Base-by-base conservation (phyloP, 2,888 invertebrate species). In the Daptonema setosum region DNA sequence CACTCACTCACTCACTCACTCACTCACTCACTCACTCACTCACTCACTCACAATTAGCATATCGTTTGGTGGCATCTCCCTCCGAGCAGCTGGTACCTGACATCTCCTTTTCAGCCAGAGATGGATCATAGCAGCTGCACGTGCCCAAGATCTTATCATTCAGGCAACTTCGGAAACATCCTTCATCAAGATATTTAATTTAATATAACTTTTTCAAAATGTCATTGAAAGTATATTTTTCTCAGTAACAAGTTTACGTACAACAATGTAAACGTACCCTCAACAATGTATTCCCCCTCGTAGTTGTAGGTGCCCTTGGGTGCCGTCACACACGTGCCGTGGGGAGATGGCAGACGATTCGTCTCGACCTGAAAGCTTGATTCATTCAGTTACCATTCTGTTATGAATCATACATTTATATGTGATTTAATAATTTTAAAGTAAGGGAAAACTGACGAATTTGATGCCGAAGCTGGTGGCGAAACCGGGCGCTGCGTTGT, bases 101-200 rank as follows among this genome's bases (percentile, higher is more conserved):
- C 5, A 28, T 14, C 14, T 28, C 28, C 2, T 2, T 28, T 5
- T 26, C 52, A 1, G 52, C 20, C 20, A 62, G 65, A 1, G 63
- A 57, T 1, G 67, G 67, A 56, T 67, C 66, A 57, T 63, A 65
- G 61, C 70, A 70, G 2, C 58, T 54, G 61, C 73, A 73, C 52
- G 59, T 53, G 2, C 56, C 54, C 0, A 66, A 60, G 17, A 71
- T 63, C 51, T 63, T 61, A 48, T 63, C 61, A 59, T 73, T 72
- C 43, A 62, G 63, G 24, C 53, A 30, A 26, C 50, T 50, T 22
- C 50, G 25, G 50, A n/a, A 45, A 45, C 45, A 50, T 25, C 50
- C 25, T 20, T 5, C 3, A 11, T 5, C 3, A 47, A 47, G 47
- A 35, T 35, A 8, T 35, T 35, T 11, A 17, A 35, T 47, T 3